Percentiles rank a stretch among this genome's conserved stretches.
Evolutionary conservation across 1,140 invertebrate genomes (phyloP).

Genomic region (Ceratosolen solmsi): DNA sequence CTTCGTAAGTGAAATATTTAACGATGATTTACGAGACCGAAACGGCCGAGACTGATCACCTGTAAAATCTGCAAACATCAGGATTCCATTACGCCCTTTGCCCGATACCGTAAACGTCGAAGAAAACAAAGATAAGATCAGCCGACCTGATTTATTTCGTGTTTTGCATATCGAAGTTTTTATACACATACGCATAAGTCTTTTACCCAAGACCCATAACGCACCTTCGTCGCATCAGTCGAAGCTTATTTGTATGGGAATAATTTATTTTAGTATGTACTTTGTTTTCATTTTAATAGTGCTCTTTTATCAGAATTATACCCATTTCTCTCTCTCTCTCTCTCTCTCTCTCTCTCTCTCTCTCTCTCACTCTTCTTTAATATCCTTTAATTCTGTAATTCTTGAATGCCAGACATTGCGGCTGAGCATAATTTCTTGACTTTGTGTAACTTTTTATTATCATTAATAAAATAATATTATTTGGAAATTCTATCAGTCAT

Average conservation of each 20-base stretch:
- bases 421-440: too few relatives aligned
- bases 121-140: constrained; percentile 30
- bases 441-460: too few relatives aligned
- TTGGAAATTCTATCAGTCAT: too few relatives aligned
- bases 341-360: too few relatives aligned
- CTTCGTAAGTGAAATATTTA: constrained; percentile 23
- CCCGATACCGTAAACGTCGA: constrained; percentile 26
- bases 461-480: too few relatives aligned
- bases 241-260: constrained; percentile 13
- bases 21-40: constrained; percentile 34
- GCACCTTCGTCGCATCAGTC: not conserved
- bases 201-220: constrained; percentile 11
- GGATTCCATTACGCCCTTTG: constrained; percentile 35
- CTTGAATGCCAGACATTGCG: too few relatives aligned
- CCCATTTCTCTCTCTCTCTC: not conserved
- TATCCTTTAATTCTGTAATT: too few relatives aligned
- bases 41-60: constrained; percentile 23
- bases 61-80: constrained; percentile 34
- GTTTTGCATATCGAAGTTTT: constrained; percentile 29
- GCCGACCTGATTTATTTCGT: constrained; percentile 9
- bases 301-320: not conserved
- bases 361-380: too few relatives aligned
- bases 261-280: constrained; percentile 10
- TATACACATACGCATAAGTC: constrained; percentile 12
- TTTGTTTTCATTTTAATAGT: not conserved